Evolutionary conservation across 2,888 invertebrate species (phyloP).

Genomic region (Endotricha flammealis): DNA sequence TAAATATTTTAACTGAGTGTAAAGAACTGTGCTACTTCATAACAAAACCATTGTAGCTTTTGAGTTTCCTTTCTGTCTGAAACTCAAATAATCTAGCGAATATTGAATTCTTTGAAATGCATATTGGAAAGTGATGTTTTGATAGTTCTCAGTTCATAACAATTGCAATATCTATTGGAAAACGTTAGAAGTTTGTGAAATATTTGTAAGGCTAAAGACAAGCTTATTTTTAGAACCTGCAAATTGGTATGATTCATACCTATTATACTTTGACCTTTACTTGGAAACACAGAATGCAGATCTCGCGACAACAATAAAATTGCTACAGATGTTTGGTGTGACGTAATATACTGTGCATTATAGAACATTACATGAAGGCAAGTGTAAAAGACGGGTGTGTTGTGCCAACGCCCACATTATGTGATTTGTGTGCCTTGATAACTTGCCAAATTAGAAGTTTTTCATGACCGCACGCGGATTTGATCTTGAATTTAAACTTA

Average conservation of each 20-base stretch:
- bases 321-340: not conserved
- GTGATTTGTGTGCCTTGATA: not conserved
- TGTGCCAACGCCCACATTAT: conserved; percentile 13
- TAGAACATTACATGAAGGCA: conserved; percentile 15
- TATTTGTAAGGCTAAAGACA: too few species aligned
- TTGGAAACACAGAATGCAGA: not conserved
- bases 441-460: not conserved
- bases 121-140: too few species aligned
- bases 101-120: too few species aligned
- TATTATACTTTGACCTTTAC: conserved; percentile 7
- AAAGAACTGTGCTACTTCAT: too few species aligned
- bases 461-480: not conserved
- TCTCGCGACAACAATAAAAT: not conserved
- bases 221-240: conserved; percentile 9
- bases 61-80: too few species aligned
- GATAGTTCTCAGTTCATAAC: too few species aligned
- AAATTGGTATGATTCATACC: conserved; percentile 6
- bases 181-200: too few species aligned
- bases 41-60: too few species aligned
- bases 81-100: too few species aligned
- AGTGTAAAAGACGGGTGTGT: conserved; percentile 9
- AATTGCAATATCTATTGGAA: too few species aligned
- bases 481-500: too few species aligned
- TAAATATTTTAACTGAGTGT: too few species aligned
- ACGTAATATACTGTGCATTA: not conserved